A percentile compares a stretch with the other conserved stretches of the same genome.
These are phyloP conservation scores for Gari tellinella DNA, from an alignment of 2,888 invertebrate genomes.

Conservation along the genomic window DNA sequence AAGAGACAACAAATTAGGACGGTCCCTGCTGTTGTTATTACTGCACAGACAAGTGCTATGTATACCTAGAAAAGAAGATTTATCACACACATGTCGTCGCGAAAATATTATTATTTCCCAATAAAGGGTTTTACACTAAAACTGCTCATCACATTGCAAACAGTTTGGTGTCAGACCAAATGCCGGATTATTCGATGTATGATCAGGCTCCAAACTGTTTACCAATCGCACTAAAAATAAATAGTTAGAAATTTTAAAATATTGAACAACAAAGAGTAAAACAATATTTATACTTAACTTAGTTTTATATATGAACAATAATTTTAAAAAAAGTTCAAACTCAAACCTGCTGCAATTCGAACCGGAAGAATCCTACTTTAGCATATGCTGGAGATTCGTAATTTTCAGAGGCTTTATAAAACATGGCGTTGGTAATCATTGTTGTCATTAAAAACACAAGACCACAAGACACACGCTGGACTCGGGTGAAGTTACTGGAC, in stretches of 20 bases:
- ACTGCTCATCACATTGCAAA: too few species aligned
- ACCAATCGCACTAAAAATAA: too few species aligned
- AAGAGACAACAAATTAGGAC: slow-evolving; percentile 61
- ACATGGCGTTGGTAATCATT: slow-evolving; percentile 70
- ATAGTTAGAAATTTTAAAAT: too few species aligned
- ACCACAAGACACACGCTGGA: slow-evolving; percentile 63
- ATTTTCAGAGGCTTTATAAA: slow-evolving; percentile 51
- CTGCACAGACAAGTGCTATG: slow-evolving; percentile 59
- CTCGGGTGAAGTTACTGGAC: slow-evolving; percentile 64
- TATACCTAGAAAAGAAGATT: slow-evolving; percentile 40
- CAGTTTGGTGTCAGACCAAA: too few species aligned
- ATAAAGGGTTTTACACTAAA: too few species aligned
- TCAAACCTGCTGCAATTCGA: slow-evolving; percentile 52
- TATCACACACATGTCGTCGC: too few species aligned
- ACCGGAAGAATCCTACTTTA: slow-evolving; percentile 63
- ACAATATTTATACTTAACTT: too few species aligned
- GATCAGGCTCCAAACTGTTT: too few species aligned
- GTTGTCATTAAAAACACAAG: slow-evolving; percentile 63
- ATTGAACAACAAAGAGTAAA: too few species aligned
- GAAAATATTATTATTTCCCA: too few species aligned
- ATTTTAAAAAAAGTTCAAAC: not conserved
- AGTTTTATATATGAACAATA: too few species aligned
- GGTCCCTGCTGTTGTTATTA: slow-evolving; percentile 63
- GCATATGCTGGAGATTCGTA: slow-evolving; percentile 56
- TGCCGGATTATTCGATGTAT: too few species aligned